Evolutionary conservation across 2,888 invertebrate species (phyloP).

Genomic region (Dendrolimus pini): DNA sequence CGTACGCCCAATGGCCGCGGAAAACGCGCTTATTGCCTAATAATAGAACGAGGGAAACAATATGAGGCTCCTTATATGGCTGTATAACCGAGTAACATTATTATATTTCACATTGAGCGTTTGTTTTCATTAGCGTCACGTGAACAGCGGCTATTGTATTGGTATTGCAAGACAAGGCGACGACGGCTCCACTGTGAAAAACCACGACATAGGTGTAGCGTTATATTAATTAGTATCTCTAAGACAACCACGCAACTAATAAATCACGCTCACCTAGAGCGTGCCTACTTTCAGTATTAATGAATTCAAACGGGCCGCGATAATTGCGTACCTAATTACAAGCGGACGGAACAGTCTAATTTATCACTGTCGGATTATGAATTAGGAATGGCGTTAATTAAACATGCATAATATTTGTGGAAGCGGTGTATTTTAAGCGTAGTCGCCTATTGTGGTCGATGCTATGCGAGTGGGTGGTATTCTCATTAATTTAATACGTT

Average conservation of each 20-base stretch:
- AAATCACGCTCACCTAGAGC: constrained; percentile 60
- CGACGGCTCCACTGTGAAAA: not conserved
- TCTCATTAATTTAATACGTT: no score
- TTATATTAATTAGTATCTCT: constrained; percentile 61
- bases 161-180: not conserved
- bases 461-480: not conserved
- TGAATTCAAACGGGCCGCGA: constrained; percentile 71
- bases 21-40: constrained; percentile 63
- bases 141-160: no score
- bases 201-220: constrained; percentile 36
- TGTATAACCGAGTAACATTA: constrained; percentile 39
- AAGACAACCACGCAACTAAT: constrained; percentile 52
- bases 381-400: constrained; percentile 70
- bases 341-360: constrained; percentile 61
- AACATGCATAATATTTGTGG: constrained; percentile 69
- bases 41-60: constrained; percentile 54
- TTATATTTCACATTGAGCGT: constrained; percentile 23
- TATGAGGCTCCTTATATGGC: constrained; percentile 46
- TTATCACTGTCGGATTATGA: constrained; percentile 75
- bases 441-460: not conserved
- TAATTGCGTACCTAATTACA: constrained; percentile 74
- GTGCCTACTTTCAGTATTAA: constrained; percentile 58
- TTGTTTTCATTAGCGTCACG: no score
- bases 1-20: constrained; percentile 47
- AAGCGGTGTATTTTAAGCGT: constrained; percentile 29